Evolutionary conservation across 2,797 vertebrate genomes (phyloP).

Genomic region (Pitangus sulphuratus): DNA sequence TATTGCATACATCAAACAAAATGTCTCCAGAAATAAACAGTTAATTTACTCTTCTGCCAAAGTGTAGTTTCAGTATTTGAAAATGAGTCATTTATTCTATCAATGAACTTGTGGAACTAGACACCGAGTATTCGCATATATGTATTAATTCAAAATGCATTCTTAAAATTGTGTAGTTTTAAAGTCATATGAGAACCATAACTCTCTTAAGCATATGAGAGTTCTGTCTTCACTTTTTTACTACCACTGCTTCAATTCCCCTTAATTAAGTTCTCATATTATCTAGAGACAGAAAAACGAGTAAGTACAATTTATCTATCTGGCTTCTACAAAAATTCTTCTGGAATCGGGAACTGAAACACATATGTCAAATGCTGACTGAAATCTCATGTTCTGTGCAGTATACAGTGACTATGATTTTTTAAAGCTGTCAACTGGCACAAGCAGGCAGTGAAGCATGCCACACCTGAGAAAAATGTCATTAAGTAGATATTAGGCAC

Average conservation of each 20-base stretch:
- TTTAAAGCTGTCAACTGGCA: background rate
- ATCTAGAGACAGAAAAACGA: background rate
- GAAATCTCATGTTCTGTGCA: background rate
- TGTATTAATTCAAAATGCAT: background rate
- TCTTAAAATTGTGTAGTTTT: background rate
- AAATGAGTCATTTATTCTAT: conserved; percentile 17
- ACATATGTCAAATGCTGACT: background rate
- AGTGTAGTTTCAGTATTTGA: conserved; percentile 50
- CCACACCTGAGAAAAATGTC: background rate
- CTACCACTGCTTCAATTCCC: background rate
- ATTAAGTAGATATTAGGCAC: background rate
- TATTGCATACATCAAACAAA: conserved; percentile 26
- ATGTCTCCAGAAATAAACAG: conserved; percentile 51
- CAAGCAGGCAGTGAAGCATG: background rate
- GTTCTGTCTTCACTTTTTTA: background rate
- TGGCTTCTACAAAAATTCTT: background rate
- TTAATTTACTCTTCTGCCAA: conserved; percentile 28
- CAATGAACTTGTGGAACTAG: background rate
- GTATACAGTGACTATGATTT: background rate
- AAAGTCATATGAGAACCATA: background rate
- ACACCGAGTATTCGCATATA: background rate
- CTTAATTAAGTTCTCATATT: conserved; percentile 14
- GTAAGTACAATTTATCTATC: background rate
- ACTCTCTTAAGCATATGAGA: background rate
- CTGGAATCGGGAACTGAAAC: background rate